Conservation (phyloP, 1,140 invertebrate genomes). For the Colletes gigas region DNA sequence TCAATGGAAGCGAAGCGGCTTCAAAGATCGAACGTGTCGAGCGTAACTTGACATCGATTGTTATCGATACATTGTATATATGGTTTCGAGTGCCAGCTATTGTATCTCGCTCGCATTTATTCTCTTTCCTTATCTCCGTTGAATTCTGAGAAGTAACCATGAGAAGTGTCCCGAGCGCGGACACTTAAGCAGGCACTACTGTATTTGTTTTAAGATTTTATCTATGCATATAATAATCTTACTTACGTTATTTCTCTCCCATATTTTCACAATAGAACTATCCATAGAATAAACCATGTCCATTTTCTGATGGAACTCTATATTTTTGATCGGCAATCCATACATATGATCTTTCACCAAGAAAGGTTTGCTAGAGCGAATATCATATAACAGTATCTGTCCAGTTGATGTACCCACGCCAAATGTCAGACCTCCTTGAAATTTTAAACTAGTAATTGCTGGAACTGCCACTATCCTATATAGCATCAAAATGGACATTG, state of each 20-base stretch:
- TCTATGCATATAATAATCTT: background rate
- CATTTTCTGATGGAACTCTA: constrained; percentile 92
- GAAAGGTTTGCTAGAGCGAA: constrained; percentile 94
- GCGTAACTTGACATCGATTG: too few relatives aligned
- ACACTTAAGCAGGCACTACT: too few relatives aligned
- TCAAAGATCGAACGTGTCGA: too few relatives aligned
- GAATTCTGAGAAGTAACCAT: too few relatives aligned
- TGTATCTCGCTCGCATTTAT: too few relatives aligned
- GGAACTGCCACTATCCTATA: constrained; percentile 81
- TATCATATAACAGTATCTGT: constrained; percentile 96
- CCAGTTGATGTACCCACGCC: constrained; percentile 96
- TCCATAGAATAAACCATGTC: constrained; percentile 96
- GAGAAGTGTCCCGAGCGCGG: too few relatives aligned
- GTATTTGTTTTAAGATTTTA: background rate
- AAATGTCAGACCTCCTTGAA: constrained; percentile 91
- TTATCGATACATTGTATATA: too few relatives aligned
- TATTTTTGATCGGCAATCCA: constrained; percentile 93
- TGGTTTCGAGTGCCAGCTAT: too few relatives aligned
- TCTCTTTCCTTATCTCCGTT: too few relatives aligned
- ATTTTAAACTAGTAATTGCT: constrained; percentile 90
- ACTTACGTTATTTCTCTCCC: constrained; percentile 94
- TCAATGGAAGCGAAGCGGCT: too few relatives aligned
- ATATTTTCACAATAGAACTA: constrained; percentile 95
- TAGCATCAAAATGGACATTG: constrained; percentile 1
- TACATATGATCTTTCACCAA: constrained; percentile 97